Evolutionary conservation across 2,888 invertebrate species (phyloP).

Genomic region (Leucozona laternaria): DNA sequence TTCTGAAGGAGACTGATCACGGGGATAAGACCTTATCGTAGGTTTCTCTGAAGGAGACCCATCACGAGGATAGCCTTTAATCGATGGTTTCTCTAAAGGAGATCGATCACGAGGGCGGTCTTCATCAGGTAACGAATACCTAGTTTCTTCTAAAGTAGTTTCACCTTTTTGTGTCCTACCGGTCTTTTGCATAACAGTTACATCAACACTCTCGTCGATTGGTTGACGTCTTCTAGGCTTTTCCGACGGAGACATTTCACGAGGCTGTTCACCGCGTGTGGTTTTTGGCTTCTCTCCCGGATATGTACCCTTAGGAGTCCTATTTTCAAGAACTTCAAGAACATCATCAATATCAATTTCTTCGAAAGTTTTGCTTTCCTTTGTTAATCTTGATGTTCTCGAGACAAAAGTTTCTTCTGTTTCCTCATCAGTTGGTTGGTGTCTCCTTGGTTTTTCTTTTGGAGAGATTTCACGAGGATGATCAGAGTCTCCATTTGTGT

Average conservation of each 20-base stretch:
- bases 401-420: slow-evolving; percentile 10
- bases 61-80: slow-evolving; percentile 5
- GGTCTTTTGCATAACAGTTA: not conserved
- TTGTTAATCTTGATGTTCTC: slow-evolving; percentile 4
- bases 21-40: not conserved
- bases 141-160: slow-evolving; percentile 3
- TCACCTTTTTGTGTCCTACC: not conserved
- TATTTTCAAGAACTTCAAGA: not conserved
- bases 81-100: slow-evolving; percentile 3
- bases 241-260: slow-evolving; percentile 51
- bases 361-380: not conserved
- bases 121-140: not conserved
- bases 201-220: slow-evolving; percentile 30
- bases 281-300: not conserved
- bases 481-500: not conserved
- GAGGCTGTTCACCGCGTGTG: not conserved
- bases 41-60: slow-evolving; percentile 25
- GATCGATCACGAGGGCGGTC: slow-evolving; percentile 24
- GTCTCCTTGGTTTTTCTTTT: slow-evolving; percentile 41
- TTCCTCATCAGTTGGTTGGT: slow-evolving; percentile 46
- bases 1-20: slow-evolving; percentile 19
- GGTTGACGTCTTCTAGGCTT: slow-evolving; percentile 35
- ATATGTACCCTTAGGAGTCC: not conserved
- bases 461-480: not conserved
- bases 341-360: slow-evolving; percentile 7